Evolutionary conservation across 2,888 invertebrate genomes (phyloP).

Genomic region (Cantharis nigra): DNA sequence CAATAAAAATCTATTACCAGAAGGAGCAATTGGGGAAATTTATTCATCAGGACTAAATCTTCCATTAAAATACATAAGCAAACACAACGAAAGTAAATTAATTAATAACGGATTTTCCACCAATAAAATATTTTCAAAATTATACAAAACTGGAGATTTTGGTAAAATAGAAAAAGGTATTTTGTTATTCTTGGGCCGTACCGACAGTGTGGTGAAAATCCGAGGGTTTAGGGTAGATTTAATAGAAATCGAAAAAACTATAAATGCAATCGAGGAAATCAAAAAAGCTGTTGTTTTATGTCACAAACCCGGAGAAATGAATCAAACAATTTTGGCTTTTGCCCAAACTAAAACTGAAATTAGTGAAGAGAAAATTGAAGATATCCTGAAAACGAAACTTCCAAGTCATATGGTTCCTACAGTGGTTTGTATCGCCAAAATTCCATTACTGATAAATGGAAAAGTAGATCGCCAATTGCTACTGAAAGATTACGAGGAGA

Average conservation of each 20-base stretch:
- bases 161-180: slow-evolving; percentile 70
- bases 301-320: slow-evolving; percentile 73
- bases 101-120: slow-evolving; percentile 73
- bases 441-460: slow-evolving; percentile 83
- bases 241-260: slow-evolving; percentile 78
- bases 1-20: slow-evolving; percentile 71
- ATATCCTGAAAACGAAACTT: slow-evolving; percentile 64
- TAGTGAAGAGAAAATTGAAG: slow-evolving; percentile 67
- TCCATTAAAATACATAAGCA: slow-evolving; percentile 79
- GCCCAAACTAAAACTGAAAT: slow-evolving; percentile 51
- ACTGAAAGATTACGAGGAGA: slow-evolving; percentile 73
- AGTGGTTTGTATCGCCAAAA: slow-evolving; percentile 68
- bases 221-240: slow-evolving; percentile 86
- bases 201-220: slow-evolving; percentile 81
- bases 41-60: slow-evolving; percentile 81
- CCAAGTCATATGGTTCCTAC: slow-evolving; percentile 79
- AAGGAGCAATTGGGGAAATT: slow-evolving; percentile 78
- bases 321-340: slow-evolving; percentile 75
- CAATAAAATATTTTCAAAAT: slow-evolving; percentile 65
- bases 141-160: slow-evolving; percentile 86
- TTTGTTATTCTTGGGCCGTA: slow-evolving; percentile 78
- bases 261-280: slow-evolving; percentile 65
- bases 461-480: slow-evolving; percentile 83
- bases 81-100: slow-evolving; percentile 73
- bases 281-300: slow-evolving; percentile 67